These are phyloP conservation scores for Agrilus biguttatus DNA, from an alignment of 2,888 invertebrate genomes.

Conservation along the genomic window DNA sequence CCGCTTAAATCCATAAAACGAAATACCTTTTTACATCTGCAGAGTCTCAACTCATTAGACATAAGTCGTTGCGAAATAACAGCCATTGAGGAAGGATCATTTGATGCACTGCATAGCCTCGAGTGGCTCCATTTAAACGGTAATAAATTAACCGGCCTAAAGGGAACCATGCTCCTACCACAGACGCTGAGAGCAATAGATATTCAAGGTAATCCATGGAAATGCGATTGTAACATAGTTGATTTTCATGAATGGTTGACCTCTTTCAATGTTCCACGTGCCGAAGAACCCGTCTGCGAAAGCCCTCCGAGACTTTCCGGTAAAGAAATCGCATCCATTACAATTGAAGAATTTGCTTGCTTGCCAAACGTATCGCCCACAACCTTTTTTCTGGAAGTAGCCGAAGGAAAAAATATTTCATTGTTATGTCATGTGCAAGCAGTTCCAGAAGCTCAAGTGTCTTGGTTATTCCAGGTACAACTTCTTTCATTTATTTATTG, in stretches of 20 bases:
- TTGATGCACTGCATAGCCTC: slow-evolving; percentile 63
- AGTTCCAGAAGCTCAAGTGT: slow-evolving; percentile 64
- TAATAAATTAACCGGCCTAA: slow-evolving; percentile 61
- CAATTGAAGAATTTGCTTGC: slow-evolving; percentile 62
- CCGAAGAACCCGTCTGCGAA: slow-evolving; percentile 63
- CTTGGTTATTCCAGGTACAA: slow-evolving; percentile 51
- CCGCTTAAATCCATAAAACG: slow-evolving; percentile 60
- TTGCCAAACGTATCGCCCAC: slow-evolving; percentile 65
- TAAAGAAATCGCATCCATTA: slow-evolving; percentile 51
- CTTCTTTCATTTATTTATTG: slow-evolving; percentile 5
- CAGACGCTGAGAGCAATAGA: slow-evolving; percentile 64
- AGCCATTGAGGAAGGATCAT: slow-evolving; percentile 62
- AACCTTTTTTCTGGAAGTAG: slow-evolving; percentile 60
- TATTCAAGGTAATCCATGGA: slow-evolving; percentile 78
- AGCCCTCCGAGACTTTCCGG: slow-evolving; percentile 53
- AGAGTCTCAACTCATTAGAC: slow-evolving; percentile 66
- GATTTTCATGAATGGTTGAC: slow-evolving; percentile 66
- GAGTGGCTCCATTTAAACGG: slow-evolving; percentile 76
- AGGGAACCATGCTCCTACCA: slow-evolving; percentile 55
- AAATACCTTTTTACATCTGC: slow-evolving; percentile 58
- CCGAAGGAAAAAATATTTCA: slow-evolving; percentile 68
- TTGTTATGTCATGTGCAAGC: slow-evolving; percentile 68
- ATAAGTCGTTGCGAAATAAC: slow-evolving; percentile 68
- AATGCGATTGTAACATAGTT: slow-evolving; percentile 70
- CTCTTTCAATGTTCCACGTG: slow-evolving; percentile 61